Evolutionary conservation across 2,113 vertebrate genomes (phyloP), one percentile per base, ranked within the genome.

Genomic region (Platichthys flesus): DNA sequence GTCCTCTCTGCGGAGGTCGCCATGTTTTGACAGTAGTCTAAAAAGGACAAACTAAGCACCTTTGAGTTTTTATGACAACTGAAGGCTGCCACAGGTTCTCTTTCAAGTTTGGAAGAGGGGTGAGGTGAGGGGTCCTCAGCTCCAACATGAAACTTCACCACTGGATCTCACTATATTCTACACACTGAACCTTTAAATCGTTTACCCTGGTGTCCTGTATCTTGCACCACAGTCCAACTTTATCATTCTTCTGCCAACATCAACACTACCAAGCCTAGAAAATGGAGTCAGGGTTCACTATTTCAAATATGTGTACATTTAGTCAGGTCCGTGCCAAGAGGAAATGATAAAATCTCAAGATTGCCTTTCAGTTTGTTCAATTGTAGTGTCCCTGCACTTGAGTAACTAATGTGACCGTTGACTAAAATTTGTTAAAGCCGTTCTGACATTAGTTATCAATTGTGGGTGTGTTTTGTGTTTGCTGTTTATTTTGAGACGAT

Each of bases 191-290:
- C 40, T 40, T 40, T 40, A 12, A 37, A 7, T 21, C 74, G 66
- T 84, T 81, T 74, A 65, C 56, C 65, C 3, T 47, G 45, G 23
- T 3, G 16, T 52, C 57, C 10, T 24, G 6, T 9, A n/a, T 35
- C 45, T 16, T 67, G 67, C 21, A 51, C 9, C 59, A 67, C 57
- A 51, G 40, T 60, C 9, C 14, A 23, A 20, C 16, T 49, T 15
- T 49, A 16, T 15, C 16, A 18, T 49, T 7, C 6, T 6, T 57
- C n/a, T 20, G 35, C 10, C 18, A 45, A 26, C n/a, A 49, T 70
- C 47, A 18, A 6, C 68, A 47, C 28, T 51, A 9, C 52, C 2
- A 54, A 21, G 54, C 26, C 54, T 10, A 13, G 14, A 28, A 61
- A 12, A 31, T 31, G 49, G 13, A 49, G 14, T 18, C 12, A 60